Percentiles rank a stretch among this genome's conserved stretches.
phyloP scores from a whole-genome alignment of 2,888 invertebrate genomes.

The Bursaphelenchus okinawaensis region DNA sequence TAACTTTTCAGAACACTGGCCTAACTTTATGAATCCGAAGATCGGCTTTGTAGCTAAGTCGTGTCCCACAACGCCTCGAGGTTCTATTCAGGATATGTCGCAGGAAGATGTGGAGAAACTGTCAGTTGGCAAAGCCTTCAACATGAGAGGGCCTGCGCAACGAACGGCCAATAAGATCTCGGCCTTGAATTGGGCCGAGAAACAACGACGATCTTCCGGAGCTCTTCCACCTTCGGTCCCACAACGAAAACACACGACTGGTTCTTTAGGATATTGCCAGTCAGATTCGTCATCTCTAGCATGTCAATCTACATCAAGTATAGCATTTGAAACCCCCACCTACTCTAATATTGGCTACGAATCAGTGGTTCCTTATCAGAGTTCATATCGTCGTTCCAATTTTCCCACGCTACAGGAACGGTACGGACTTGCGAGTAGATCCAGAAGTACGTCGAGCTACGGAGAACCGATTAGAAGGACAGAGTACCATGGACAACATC shows the following conservation, averaged over 20 bases:
- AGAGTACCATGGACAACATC: too few relatives aligned
- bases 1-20: conserved; percentile 34
- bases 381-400: conserved; percentile 50
- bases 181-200: not conserved
- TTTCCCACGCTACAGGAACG: conserved; percentile 51
- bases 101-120: not conserved
- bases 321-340: not conserved
- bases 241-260: not conserved
- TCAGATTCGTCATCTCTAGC: not conserved
- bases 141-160: not conserved
- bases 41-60: conserved; percentile 30
- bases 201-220: not conserved
- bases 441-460: not conserved
- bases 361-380: conserved; percentile 46
- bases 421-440: not conserved
- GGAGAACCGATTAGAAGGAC: not conserved
- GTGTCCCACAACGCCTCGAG: conserved; percentile 54
- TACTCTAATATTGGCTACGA: conserved; percentile 55
- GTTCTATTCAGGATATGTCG: conserved; percentile 51
- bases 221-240: not conserved
- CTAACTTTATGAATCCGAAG: conserved; percentile 27
- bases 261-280: not conserved
- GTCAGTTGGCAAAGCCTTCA: not conserved
- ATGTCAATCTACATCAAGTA: not conserved
- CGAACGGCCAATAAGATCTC: not conserved